A percentile compares a stretch with the other conserved stretches of the same genome.
These are phyloP conservation scores for Acrobasis repandana DNA, from an alignment of 2,888 invertebrate species.

Conservation along the genomic window DNA sequence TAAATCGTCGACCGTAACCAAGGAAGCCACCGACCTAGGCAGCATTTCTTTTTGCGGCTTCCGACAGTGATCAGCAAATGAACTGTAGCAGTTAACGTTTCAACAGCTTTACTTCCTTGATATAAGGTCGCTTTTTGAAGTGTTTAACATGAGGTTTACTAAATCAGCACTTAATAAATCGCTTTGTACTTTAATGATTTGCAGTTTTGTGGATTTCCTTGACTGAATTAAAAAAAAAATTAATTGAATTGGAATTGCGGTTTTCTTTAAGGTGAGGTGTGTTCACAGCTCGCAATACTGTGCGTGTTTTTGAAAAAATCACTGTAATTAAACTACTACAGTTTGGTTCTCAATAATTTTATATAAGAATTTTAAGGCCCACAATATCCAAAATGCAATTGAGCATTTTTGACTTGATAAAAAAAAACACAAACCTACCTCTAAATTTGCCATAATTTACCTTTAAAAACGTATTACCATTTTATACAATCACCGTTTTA, in stretches of 20 bases:
- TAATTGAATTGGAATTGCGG: neutral
- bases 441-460: too few species aligned
- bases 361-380: too few species aligned
- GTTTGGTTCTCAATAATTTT: too few species aligned
- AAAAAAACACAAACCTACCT: too few species aligned
- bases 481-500: too few species aligned
- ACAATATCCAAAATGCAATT: too few species aligned
- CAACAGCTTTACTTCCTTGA: neutral
- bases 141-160: neutral
- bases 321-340: too few species aligned
- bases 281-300: too few species aligned
- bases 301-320: too few species aligned
- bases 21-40: neutral
- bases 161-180: conserved; percentile 11
- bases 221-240: conserved; percentile 7
- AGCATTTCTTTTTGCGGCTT: conserved; percentile 8
- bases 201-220: conserved; percentile 8
- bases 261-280: neutral
- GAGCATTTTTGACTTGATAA: too few species aligned
- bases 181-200: neutral
- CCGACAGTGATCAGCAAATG: neutral
- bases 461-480: too few species aligned
- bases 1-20: conserved; percentile 12
- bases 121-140: neutral
- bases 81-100: neutral